Evolutionary conservation across 2,113 vertebrate species (phyloP), one percentile per base, ranked within the genome.

Genomic region (Hippocampus comes): DNA sequence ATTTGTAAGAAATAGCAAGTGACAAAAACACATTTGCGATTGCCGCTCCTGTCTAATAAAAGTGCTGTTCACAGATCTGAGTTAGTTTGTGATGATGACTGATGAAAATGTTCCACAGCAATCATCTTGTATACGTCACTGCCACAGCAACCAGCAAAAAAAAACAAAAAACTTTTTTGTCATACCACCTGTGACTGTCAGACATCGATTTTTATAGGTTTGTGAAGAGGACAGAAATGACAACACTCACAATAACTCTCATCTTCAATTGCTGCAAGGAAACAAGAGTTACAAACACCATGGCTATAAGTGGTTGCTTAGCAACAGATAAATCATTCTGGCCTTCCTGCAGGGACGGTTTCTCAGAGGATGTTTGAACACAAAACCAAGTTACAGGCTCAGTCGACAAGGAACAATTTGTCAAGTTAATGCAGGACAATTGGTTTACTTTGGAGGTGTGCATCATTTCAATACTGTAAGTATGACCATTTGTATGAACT

Each of bases 301-400:
- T 81, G 70, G 81, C 71, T 86, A 78, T 75, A 79, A 82, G 75
- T 75, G 75, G 85, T 90, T 87, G 84, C 87, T 77, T 72, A 74
- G 87, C 87, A 90, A 90, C 88, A 89, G 80, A 86, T 84, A 72
- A 46, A 82, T 81, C 78, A 78, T 75, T 70, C 78, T 84, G 81
- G 82, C 74, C 82, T 74, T 77, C 66, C 78, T 83, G 76, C 84
- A 80, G 83, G 75, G 77, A 55, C 9, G 53, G 53, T 21, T 25
- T 4, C n/a, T 59, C 23, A 27, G 80, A 84, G 69, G 76, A 83
- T 87, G 81, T 87, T 89, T 84, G 81, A 80, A 76, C 59, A 80
- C 73, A 79, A 82, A 87, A 86, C 81, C 57, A 81, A 63, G 20
- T 63, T 21, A 10, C 2, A 41, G 17, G 10, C 3, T 8, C 17